These are phyloP conservation scores for Pemphigus obesinymphae DNA, from an alignment of 1,140 invertebrate genomes.

Conservation along the genomic window DNA sequence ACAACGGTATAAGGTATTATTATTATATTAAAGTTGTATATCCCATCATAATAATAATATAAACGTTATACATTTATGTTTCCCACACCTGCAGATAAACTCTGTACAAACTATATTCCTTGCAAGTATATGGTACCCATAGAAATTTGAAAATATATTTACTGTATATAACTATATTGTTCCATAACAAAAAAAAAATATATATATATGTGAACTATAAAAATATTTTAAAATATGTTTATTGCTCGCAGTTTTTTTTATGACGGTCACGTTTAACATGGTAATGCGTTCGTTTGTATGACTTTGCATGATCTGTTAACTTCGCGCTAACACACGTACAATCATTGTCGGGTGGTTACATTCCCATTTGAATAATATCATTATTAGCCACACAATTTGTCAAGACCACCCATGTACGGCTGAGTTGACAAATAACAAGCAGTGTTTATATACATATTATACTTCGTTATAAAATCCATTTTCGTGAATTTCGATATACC, in stretches of 20 bases:
- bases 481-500: background rate
- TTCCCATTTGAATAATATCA: background rate
- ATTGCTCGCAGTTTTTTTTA: slow-evolving; percentile 1
- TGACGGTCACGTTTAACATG: slow-evolving; percentile 15
- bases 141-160: too few relatives aligned
- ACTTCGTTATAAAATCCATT: background rate
- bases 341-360: background rate
- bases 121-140: too few relatives aligned
- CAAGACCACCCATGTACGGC: background rate
- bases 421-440: background rate
- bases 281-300: slow-evolving; percentile 28
- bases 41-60: too few relatives aligned
- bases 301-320: slow-evolving; percentile 29
- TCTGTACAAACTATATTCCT: background rate
- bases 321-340: slow-evolving; percentile 18
- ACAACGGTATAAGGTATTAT: background rate
- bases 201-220: background rate
- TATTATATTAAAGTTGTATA: background rate
- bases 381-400: slow-evolving; percentile 6
- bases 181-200: background rate
- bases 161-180: background rate
- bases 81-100: background rate
- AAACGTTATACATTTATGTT: background rate
- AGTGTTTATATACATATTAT: too few relatives aligned
- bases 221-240: slow-evolving; percentile 1